Evolutionary conservation across 1,140 invertebrate species (phyloP), one percentile per base, ranked within the genome.

Genomic region (Trypoxylus dichotomus): DNA sequence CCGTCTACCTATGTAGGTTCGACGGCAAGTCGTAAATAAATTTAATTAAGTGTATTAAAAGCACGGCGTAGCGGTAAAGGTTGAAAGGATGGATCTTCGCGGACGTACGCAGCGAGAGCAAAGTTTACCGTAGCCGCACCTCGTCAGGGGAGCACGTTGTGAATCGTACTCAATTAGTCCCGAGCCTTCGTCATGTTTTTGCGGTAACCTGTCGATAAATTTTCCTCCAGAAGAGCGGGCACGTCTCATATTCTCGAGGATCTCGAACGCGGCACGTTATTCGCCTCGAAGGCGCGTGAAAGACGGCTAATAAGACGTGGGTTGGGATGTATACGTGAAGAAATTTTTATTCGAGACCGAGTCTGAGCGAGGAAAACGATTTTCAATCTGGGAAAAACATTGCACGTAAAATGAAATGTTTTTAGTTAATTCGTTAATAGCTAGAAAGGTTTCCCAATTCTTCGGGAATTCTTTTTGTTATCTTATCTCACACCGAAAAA

Each of bases 1-100:
- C 32, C 10, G 10, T 37, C 5, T 8, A 37, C 3, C 5, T 0
- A 37, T 5, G 5, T 37, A 37, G 32, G 19, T 54, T n/a, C 47
- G 47, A 6, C n/a, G 5, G 47, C 11, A 54, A 54, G n/a, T 19
- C 47, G 7, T 54, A 54, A 54, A 54, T 54, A 54, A 54, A 54
- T 54, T 54, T 54, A 54, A 54, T 54, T 54, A 54, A 54, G 47
- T 54, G 47, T 54, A 54, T 54, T 54, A 54, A 54, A 54, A n/a
- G 47, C 47, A 54, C 19, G 47, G 15, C 19, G 19, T n/a, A 19
- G 47, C 19, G 47, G 32, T 5, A 37, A 37, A 54, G 47, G 47
- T 19, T 54, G 47, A 54, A 54, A 54, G 47, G 47, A 19, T 54
- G 47, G 15, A 54, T n/a, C 47, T 19, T 6, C 15, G 47, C 47